These are phyloP conservation scores for Autographa gamma DNA, from an alignment of 2,888 invertebrate genomes.

Conservation along the genomic window DNA sequence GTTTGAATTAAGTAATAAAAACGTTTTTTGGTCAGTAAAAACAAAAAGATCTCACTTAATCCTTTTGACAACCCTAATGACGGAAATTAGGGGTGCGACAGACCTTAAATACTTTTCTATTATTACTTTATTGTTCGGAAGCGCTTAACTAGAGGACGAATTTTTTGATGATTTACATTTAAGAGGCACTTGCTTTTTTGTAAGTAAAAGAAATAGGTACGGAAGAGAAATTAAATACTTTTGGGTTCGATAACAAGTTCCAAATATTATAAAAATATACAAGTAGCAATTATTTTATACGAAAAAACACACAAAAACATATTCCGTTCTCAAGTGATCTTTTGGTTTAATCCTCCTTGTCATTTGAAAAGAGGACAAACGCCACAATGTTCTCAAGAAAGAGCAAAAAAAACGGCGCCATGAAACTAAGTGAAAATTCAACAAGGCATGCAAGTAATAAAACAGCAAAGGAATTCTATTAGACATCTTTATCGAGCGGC, in stretches of 20 bases:
- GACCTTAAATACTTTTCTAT: slow-evolving; percentile 56
- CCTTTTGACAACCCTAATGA: slow-evolving; percentile 51
- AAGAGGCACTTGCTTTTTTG: slow-evolving; percentile 23
- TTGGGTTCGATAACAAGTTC: no score
- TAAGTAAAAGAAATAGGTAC: neutral
- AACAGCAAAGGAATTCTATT: slow-evolving; percentile 57
- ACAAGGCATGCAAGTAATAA: slow-evolving; percentile 50
- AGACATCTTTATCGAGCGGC: slow-evolving; percentile 48
- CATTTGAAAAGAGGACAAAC: neutral
- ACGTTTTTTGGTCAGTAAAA: slow-evolving; percentile 24
- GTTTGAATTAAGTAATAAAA: slow-evolving; percentile 17
- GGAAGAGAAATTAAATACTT: no score
- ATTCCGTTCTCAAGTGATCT: neutral
- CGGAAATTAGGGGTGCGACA: slow-evolving; percentile 53
- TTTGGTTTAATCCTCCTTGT: neutral
- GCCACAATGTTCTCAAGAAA: neutral
- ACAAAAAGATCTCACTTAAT: slow-evolving; percentile 34
- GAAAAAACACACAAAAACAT: no score
- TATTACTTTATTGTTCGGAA: slow-evolving; percentile 54
- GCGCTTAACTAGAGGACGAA: slow-evolving; percentile 26
- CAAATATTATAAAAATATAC: no score
- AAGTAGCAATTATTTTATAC: no score
- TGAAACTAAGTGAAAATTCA: slow-evolving; percentile 27
- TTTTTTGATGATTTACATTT: slow-evolving; percentile 30
- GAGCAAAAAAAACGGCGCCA: slow-evolving; percentile 9